Evolutionary conservation across 2,797 vertebrate species (phyloP).

Genomic region (Danio jaintianensis): DNA sequence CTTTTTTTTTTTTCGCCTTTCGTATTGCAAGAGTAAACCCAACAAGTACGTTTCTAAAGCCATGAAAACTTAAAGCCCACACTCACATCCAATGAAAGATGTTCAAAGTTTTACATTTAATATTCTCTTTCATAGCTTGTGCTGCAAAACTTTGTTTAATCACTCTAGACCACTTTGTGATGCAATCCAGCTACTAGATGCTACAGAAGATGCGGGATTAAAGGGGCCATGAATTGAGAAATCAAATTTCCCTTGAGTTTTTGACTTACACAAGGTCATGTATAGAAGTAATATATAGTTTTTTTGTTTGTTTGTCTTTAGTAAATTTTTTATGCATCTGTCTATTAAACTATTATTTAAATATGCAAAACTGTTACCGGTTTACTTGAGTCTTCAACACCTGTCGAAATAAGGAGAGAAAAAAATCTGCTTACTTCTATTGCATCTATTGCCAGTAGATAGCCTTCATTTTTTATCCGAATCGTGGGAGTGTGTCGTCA

Average conservation of each 20-base stretch:
- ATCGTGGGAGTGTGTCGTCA: conserved; percentile 32
- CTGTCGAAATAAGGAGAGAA: too few relatives aligned
- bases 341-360: too few relatives aligned
- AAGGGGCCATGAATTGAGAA: too few relatives aligned
- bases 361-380: too few relatives aligned
- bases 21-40: background rate
- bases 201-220: background rate
- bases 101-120: conserved; percentile 11
- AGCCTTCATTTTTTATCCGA: background rate
- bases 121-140: conserved; percentile 31
- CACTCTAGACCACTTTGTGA: conserved; percentile 6
- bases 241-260: too few relatives aligned
- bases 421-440: background rate
- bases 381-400: too few relatives aligned
- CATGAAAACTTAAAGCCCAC: background rate
- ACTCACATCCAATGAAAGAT: background rate
- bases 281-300: too few relatives aligned
- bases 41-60: background rate
- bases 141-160: background rate
- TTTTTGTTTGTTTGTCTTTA: too few relatives aligned
- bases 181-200: background rate
- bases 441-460: background rate
- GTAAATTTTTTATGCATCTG: too few relatives aligned
- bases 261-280: too few relatives aligned
- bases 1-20: background rate